phyloP scores from a whole-genome alignment of 2,888 invertebrate species.

The Polia nebulosa region DNA sequence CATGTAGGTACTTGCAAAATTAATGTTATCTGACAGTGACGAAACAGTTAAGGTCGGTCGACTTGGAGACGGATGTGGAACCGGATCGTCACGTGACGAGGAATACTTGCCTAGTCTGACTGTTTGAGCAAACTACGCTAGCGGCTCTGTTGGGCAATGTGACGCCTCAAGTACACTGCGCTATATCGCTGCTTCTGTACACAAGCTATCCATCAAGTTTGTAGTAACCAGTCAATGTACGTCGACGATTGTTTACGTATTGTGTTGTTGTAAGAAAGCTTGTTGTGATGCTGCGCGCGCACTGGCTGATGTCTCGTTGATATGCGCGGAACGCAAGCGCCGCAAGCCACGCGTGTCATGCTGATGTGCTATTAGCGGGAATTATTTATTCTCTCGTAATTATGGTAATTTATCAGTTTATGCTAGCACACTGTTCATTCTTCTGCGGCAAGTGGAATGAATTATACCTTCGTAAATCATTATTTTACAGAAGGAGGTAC shows the following conservation, averaged over 20 bases:
- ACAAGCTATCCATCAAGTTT: background rate
- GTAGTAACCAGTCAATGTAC: constrained; percentile 5
- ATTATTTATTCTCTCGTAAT: constrained; percentile 47
- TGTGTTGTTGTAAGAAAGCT: constrained; percentile 27
- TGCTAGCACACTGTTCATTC: constrained; percentile 20
- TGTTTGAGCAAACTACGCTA: constrained; percentile 9
- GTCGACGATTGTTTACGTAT: constrained; percentile 6
- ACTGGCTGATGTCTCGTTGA: constrained; percentile 1
- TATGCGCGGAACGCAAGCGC: constrained; percentile 33
- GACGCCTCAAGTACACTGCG: constrained; percentile 6
- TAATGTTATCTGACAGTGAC: constrained; percentile 15
- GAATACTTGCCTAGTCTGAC: background rate
- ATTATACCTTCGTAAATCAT: background rate
- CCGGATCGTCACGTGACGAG: constrained; percentile 17
- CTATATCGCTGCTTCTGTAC: constrained; percentile 3
- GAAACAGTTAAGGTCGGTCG: constrained; percentile 20
- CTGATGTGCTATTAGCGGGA: constrained; percentile 29
- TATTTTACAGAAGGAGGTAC: background rate
- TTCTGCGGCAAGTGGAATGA: constrained; percentile 20
- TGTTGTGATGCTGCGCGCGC: constrained; percentile 47
- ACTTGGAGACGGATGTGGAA: constrained; percentile 36
- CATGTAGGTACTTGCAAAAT: constrained; percentile 15
- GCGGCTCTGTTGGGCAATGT: constrained; percentile 4
- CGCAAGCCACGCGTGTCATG: constrained; percentile 32
- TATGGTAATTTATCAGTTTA: constrained; percentile 54